phyloP scores from a whole-genome alignment of 2,797 vertebrate species.

The Anisognathus igniventris region DNA sequence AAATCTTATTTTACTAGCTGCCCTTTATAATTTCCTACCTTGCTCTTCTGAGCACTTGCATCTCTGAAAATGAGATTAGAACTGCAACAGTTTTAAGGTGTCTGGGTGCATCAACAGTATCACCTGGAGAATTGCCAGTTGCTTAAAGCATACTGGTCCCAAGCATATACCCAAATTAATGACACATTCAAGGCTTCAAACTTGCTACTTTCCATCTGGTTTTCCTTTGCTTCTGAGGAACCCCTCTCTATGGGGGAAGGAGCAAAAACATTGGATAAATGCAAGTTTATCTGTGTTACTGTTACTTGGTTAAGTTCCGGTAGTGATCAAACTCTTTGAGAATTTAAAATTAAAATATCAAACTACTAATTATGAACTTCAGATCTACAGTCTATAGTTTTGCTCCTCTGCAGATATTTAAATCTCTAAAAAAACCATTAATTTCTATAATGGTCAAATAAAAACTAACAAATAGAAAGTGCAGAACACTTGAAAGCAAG shows the following conservation, averaged over 20 bases:
- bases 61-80: not conserved
- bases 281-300: not conserved
- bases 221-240: not conserved
- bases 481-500: not conserved
- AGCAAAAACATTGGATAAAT: not conserved
- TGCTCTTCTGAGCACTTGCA: not conserved
- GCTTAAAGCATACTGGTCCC: not conserved
- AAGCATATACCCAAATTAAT: not conserved
- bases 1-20: not conserved
- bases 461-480: not conserved
- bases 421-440: rapidly evolving
- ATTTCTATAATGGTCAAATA: not conserved
- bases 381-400: not conserved
- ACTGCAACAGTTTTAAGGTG: not conserved
- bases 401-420: not conserved
- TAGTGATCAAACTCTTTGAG: not conserved
- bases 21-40: not conserved
- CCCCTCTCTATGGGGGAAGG: not conserved
- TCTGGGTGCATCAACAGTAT: not conserved
- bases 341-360: not conserved
- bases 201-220: not conserved
- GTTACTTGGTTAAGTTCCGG: not conserved
- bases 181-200: not conserved
- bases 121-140: not conserved
- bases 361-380: not conserved